Evolutionary conservation across 2,797 vertebrate genomes (phyloP).

Genomic region (Tinamus major): DNA sequence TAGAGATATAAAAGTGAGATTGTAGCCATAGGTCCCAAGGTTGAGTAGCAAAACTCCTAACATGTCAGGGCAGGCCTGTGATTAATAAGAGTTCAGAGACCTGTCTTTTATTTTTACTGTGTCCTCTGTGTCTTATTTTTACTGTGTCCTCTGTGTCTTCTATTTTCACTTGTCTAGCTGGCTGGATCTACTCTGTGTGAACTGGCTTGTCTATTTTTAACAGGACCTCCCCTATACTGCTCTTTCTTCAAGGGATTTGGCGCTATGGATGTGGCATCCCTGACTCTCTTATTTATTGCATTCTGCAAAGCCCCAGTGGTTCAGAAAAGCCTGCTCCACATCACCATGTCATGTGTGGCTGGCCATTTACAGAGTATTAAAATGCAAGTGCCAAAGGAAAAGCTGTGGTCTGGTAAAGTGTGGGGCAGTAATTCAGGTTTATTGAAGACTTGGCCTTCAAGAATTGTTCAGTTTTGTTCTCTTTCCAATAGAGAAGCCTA

Average conservation of each 20-base stretch:
- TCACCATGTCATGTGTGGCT: neutral
- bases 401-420: neutral
- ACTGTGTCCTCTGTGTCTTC: neutral
- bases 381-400: neutral
- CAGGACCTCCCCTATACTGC: neutral
- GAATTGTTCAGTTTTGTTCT: neutral
- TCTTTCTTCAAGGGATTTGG: neutral
- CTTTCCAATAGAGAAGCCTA: neutral
- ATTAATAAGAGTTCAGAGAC: neutral
- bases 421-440: neutral
- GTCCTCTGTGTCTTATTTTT: neutral
- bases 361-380: neutral
- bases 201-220: neutral
- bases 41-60: neutral
- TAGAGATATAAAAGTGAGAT: neutral
- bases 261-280: neutral
- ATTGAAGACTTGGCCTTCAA: neutral
- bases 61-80: neutral
- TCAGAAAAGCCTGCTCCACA: neutral
- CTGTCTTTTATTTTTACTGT: neutral
- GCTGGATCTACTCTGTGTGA: neutral
- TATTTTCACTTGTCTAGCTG: neutral
- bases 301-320: neutral
- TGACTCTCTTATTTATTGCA: neutral
- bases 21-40: neutral